These are phyloP conservation scores for Petrocephalus sullivani DNA, from an alignment of 2,797 vertebrate species.

Conservation along the genomic window DNA sequence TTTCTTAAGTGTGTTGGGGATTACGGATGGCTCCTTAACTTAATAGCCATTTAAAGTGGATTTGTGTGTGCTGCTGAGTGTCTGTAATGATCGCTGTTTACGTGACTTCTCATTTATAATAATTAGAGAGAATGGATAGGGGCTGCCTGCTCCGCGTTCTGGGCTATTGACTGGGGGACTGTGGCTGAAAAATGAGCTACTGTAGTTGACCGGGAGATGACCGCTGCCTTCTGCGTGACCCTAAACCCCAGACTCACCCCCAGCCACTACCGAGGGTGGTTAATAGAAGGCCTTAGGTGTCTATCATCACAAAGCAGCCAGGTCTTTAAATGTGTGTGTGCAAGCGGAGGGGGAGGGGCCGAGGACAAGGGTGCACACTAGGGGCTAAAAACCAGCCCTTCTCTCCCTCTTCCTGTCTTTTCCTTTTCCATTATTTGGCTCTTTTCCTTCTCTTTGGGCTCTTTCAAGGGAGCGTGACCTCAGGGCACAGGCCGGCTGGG, in stretches of 20 bases:
- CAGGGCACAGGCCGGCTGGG: constrained; percentile 33
- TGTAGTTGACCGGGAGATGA: constrained; percentile 94
- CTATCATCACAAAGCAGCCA: constrained; percentile 67
- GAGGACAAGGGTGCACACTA: constrained; percentile 51
- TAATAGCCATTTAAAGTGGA: constrained; percentile 81
- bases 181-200: constrained; percentile 86
- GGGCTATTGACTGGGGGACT: constrained; percentile 81
- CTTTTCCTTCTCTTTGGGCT: constrained; percentile 56
- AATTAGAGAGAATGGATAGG: constrained; percentile 91
- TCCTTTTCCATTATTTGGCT: constrained; percentile 64
- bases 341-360: constrained; percentile 36
- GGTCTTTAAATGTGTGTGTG: constrained; percentile 57
- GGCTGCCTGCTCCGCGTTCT: constrained; percentile 71
- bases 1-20: constrained; percentile 62
- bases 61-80: constrained; percentile 76
- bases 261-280: constrained; percentile 65
- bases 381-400: constrained; percentile 59
- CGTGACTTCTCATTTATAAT: constrained; percentile 88
- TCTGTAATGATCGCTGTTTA: constrained; percentile 80
- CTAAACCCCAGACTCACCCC: constrained; percentile 74
- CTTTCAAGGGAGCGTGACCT: constrained; percentile 52
- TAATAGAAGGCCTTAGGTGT: constrained; percentile 73
- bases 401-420: constrained; percentile 58
- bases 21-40: constrained; percentile 74
- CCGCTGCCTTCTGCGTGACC: constrained; percentile 95